A percentile compares a stretch with the other conserved stretches of the same genome.
Evolutionary conservation across 2,797 vertebrate genomes (phyloP).

Genomic region (Sandelia bainsii): DNA sequence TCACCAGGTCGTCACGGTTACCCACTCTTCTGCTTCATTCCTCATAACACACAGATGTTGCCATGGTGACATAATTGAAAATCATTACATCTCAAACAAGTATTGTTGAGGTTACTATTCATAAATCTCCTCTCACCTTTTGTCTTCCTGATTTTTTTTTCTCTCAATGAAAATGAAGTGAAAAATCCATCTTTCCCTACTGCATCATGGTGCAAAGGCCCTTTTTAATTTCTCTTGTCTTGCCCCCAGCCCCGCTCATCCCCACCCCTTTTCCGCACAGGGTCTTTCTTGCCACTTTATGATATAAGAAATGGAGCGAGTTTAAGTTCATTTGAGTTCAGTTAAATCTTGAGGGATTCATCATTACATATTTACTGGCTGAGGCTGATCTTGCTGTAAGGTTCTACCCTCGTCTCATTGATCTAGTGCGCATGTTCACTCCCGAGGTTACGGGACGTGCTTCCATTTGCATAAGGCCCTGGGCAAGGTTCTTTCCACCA

Average conservation of each 20-base stretch:
- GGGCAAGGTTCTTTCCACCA: constrained; percentile 99
- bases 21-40: constrained; percentile 40
- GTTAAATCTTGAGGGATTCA: constrained; percentile 88
- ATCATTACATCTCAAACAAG: constrained; percentile 78
- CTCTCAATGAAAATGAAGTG: constrained; percentile 50
- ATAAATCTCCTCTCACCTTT: constrained; percentile 69
- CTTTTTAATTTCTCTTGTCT: constrained; percentile 43
- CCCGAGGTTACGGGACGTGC: constrained; percentile 94
- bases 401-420: constrained; percentile 93
- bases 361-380: constrained; percentile 98
- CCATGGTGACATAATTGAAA: constrained; percentile 80
- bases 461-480: constrained; percentile 99
- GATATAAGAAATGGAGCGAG: constrained; percentile 69
- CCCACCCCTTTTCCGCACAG: constrained; percentile 37
- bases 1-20: constrained; percentile 50
- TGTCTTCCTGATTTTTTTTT: constrained; percentile 42
- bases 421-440: constrained; percentile 98
- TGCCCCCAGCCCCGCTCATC: constrained; percentile 31
- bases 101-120: constrained; percentile 76
- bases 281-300: constrained; percentile 66
- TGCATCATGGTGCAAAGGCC: constrained; percentile 45
- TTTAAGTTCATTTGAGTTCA: constrained; percentile 90
- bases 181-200: constrained; percentile 58
- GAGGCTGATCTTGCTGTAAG: constrained; percentile 95
- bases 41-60: constrained; percentile 63